Percentiles rank a stretch among this genome's conserved stretches.
Conservation (phyloP, 1,140 invertebrate species). For the Teleopsis dalmanni region DNA sequence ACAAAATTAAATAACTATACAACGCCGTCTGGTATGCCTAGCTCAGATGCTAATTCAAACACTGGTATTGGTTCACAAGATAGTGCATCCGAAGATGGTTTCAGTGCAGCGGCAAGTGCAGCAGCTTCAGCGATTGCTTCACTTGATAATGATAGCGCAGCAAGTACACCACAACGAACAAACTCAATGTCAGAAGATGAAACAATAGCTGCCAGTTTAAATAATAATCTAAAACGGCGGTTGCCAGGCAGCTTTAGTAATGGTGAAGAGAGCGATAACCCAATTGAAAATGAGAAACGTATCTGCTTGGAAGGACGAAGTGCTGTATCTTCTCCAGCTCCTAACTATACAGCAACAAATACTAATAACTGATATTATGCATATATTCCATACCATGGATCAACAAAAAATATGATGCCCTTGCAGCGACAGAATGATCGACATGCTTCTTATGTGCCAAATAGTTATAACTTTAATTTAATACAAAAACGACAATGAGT, state of each 20-base stretch:
- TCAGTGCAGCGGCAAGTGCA: conserved; percentile 32
- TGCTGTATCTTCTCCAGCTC: conserved; percentile 12
- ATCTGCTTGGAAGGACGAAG: no score
- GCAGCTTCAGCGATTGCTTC: conserved; percentile 36
- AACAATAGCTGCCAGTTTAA: conserved; percentile 21
- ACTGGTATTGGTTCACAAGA: conserved; percentile 26
- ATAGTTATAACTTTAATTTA: no score
- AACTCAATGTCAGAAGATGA: conserved; percentile 40
- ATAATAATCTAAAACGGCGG: conserved; percentile 28
- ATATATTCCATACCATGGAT: conserved; percentile 34
- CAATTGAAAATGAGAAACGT: conserved; percentile 23
- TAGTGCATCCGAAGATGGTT: conserved; percentile 38
- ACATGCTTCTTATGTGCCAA: no score
- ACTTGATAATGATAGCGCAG: conserved; percentile 36
- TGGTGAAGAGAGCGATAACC: conserved; percentile 38
- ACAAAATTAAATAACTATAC: conserved; percentile 44
- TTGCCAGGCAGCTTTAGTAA: conserved; percentile 36
- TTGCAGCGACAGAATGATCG: no score
- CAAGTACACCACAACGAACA: conserved; percentile 31
- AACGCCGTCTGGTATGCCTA: conserved; percentile 34
- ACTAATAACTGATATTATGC: conserved; percentile 39
- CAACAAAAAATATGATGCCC: conserved; percentile 20
- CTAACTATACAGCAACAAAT: not conserved
- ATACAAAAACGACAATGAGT: no score
- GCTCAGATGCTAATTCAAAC: conserved; percentile 12